Evolutionary conservation across 2,888 invertebrate species (phyloP).

Genomic region (Lepidochrysops patricia): DNA sequence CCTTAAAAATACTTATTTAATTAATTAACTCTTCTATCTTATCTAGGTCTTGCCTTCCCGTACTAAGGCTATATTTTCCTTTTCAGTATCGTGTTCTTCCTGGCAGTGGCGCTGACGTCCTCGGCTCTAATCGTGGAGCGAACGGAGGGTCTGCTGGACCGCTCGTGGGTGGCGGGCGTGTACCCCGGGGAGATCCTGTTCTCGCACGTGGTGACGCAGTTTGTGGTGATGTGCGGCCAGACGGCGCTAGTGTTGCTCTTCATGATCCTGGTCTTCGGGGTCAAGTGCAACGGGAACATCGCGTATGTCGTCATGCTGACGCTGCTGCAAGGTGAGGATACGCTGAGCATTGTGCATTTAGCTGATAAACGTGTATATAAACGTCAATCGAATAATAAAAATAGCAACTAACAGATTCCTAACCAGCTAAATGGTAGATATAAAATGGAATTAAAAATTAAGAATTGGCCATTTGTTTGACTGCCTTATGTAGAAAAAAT

Average conservation of each 20-base stretch:
- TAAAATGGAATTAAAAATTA: no score
- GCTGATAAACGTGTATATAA: no score
- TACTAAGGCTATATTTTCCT: neutral
- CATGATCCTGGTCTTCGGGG: slow-evolving; percentile 92
- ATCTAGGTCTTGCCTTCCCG: no score
- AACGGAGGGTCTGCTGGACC: slow-evolving; percentile 91
- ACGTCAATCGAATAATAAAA: no score
- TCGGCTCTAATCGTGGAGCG: slow-evolving; percentile 92
- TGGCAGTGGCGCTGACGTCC: slow-evolving; percentile 95
- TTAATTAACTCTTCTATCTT: no score
- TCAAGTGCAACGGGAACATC: slow-evolving; percentile 92
- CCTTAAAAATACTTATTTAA: no score
- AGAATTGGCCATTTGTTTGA: no score
- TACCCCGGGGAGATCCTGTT: slow-evolving; percentile 93
- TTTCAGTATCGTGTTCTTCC: slow-evolving; percentile 93
- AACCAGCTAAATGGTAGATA: no score
- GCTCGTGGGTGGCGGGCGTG: slow-evolving; percentile 96
- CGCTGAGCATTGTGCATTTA: no score
- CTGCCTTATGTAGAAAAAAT: no score
- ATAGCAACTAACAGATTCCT: no score
- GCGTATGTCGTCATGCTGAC: slow-evolving; percentile 89
- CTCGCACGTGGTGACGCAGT: slow-evolving; percentile 95
- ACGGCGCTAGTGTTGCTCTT: slow-evolving; percentile 92
- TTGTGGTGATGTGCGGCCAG: slow-evolving; percentile 96
- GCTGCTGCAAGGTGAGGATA: slow-evolving; percentile 88